Evolutionary conservation across 2,797 vertebrate species (phyloP).

Genomic region (Tauraco hartlaubi): DNA sequence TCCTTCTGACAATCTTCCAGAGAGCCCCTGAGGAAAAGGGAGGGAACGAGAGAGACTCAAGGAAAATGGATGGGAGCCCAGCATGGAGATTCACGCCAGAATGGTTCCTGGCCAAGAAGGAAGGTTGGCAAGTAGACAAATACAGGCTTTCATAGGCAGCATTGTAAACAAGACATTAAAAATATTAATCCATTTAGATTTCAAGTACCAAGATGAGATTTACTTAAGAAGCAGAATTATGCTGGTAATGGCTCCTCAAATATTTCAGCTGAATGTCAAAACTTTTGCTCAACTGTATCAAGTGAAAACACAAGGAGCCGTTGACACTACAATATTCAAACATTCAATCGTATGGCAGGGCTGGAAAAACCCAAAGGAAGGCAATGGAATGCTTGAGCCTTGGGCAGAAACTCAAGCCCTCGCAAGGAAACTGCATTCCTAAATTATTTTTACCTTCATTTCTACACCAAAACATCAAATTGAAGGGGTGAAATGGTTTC

Average conservation of each 20-base stretch:
- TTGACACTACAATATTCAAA: conserved; percentile 41
- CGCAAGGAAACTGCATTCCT: conserved; percentile 14
- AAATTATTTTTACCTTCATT: conserved; percentile 47
- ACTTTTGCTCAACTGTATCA: conserved; percentile 30
- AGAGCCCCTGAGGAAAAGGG: conserved; percentile 70
- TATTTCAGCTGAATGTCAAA: conserved; percentile 53
- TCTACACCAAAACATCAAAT: conserved; percentile 1
- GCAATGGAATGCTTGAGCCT: conserved; percentile 2
- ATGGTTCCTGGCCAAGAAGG: conserved; percentile 63
- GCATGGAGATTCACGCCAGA: conserved; percentile 69
- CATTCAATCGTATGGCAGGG: not conserved
- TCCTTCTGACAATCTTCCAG: conserved; percentile 74
- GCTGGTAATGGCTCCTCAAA: conserved; percentile 51
- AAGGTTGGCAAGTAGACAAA: conserved; percentile 75
- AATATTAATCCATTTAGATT: conserved; percentile 62
- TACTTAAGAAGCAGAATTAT: conserved; percentile 58
- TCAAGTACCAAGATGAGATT: conserved; percentile 52
- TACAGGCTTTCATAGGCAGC: conserved; percentile 69
- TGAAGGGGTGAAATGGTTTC: not conserved
- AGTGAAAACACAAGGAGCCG: conserved; percentile 30
- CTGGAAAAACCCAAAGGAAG: conserved; percentile 50
- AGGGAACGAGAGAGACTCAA: conserved; percentile 64
- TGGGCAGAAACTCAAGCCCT: conserved; percentile 39
- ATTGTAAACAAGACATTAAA: conserved; percentile 74
- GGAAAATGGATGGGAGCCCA: conserved; percentile 76